Evolutionary conservation across 2,888 invertebrate species (phyloP).

Genomic region (Hemaris fuciformis): DNA sequence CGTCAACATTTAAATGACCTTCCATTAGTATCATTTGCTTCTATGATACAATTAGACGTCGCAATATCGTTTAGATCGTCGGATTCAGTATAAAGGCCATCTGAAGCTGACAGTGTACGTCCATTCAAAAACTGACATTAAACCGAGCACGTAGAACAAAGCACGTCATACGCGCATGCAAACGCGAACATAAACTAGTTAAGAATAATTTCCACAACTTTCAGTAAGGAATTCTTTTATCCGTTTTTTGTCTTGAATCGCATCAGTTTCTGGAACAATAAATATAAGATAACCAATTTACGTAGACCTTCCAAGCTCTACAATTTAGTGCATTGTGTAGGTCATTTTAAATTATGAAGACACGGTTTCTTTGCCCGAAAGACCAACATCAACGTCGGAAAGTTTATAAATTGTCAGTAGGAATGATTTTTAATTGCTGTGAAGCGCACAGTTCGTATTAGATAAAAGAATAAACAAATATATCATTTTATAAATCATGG

Average conservation of each 20-base stretch:
- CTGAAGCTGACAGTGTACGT: neutral
- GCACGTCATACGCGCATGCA: constrained; percentile 2
- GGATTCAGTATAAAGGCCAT: neutral
- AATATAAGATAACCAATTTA: constrained; percentile 8
- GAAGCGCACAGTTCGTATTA: constrained; percentile 33
- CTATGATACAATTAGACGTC: neutral
- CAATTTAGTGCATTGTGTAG: neutral
- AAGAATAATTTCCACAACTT: constrained; percentile 7
- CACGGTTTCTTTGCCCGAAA: constrained; percentile 1
- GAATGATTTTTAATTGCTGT: constrained; percentile 60
- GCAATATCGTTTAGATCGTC: neutral
- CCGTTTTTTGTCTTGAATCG: constrained; percentile 12
- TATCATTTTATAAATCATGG: constrained; percentile 13
- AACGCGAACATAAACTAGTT: constrained; percentile 8
- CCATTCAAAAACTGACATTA: constrained; percentile 5
- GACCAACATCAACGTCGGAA: constrained; percentile 50
- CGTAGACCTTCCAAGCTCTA: neutral
- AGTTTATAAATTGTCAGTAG: constrained; percentile 54
- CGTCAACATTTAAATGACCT: too few relatives aligned
- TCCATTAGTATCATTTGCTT: too few relatives aligned
- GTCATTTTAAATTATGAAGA: neutral
- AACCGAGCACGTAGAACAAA: constrained; percentile 2
- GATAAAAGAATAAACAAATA: constrained; percentile 16
- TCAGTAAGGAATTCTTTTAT: constrained; percentile 8
- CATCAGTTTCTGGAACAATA: constrained; percentile 14